phyloP scores from a whole-genome alignment of 1,140 invertebrate genomes.

The Solenopsis fugax region DNA sequence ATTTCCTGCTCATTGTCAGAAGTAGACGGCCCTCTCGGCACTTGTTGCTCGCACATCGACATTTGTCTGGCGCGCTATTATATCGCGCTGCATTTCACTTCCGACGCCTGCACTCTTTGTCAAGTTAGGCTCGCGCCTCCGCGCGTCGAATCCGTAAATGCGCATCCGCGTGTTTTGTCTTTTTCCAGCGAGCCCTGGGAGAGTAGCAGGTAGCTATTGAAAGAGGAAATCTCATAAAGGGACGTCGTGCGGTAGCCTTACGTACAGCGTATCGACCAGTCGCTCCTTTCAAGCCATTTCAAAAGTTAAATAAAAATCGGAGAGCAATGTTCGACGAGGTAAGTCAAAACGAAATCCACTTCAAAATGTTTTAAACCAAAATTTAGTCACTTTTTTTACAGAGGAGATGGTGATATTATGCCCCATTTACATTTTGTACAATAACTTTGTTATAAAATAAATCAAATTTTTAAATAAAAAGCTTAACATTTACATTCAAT shows the following conservation, averaged over 20 bases:
- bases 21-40: slow-evolving; percentile 75
- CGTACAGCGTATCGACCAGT: neutral
- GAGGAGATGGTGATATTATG: no score
- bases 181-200: neutral
- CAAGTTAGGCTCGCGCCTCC: slow-evolving; percentile 59
- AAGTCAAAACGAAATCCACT: neutral
- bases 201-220: neutral
- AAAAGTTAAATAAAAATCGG: neutral
- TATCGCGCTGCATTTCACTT: slow-evolving; percentile 70
- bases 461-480: no score
- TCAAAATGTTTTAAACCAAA: neutral
- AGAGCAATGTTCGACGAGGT: neutral
- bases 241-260: neutral
- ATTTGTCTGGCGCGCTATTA: slow-evolving; percentile 73
- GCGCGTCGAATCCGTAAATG: slow-evolving; percentile 32
- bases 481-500: no score
- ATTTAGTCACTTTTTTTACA: neutral
- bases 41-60: slow-evolving; percentile 77
- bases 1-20: slow-evolving; percentile 77
- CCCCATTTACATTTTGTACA: no score
- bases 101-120: slow-evolving; percentile 67
- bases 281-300: neutral
- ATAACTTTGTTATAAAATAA: no score
- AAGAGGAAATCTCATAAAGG: slow-evolving; percentile 15
- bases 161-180: slow-evolving; percentile 36